Evolutionary conservation across 2,888 invertebrate genomes (phyloP).

Genomic region (Macrophya annulata): DNA sequence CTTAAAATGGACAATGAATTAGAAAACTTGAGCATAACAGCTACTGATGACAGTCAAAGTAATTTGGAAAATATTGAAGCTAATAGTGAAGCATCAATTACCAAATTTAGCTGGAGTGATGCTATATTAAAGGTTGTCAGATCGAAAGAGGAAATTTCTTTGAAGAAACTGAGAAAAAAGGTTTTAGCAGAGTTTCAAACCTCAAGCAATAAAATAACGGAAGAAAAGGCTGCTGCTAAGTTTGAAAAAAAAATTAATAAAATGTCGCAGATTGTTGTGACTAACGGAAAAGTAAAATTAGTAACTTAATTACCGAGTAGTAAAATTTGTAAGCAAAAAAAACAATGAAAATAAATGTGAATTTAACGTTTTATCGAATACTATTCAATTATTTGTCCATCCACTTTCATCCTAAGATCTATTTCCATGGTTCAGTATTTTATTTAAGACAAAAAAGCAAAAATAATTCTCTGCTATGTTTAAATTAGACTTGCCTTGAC

Average conservation of each 20-base stretch:
- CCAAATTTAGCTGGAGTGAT: constrained; percentile 72
- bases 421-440: neutral
- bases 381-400: neutral
- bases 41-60: constrained; percentile 27
- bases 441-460: neutral
- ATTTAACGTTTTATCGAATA: neutral
- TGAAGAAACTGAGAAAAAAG: constrained; percentile 90
- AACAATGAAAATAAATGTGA: neutral
- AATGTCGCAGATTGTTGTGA: constrained; percentile 84
- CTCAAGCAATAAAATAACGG: constrained; percentile 80
- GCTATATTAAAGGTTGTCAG: constrained; percentile 69
- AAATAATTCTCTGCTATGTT: neutral
- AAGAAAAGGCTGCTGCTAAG: constrained; percentile 86
- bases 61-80: constrained; percentile 8
- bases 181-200: constrained; percentile 84
- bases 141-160: constrained; percentile 83
- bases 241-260: constrained; percentile 88
- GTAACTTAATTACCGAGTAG: constrained; percentile 1
- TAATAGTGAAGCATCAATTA: neutral
- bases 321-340: neutral
- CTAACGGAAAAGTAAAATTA: constrained; percentile 82
- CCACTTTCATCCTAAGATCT: neutral
- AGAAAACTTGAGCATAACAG: neutral
- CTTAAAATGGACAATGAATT: constrained; percentile 60
- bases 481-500: neutral